Conservation (phyloP, 2,113 vertebrate species). For the Malurus elegans region DNA sequence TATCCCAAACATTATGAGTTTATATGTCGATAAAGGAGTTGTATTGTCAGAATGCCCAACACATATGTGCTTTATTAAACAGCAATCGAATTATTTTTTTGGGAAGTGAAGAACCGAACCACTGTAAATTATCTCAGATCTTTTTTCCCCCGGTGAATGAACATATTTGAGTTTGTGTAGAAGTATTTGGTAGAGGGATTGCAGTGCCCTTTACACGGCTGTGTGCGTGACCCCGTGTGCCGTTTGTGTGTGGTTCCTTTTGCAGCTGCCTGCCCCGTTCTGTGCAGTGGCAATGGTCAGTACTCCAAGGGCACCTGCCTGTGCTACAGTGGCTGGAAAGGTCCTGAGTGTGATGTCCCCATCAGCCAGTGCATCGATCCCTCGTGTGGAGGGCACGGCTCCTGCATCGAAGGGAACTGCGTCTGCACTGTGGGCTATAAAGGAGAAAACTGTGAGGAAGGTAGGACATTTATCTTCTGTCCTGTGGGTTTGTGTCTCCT, state of each 20-base stretch:
- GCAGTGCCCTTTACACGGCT: neutral
- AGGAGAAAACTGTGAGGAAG: constrained; percentile 92
- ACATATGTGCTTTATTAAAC: neutral
- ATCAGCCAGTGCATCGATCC: constrained; percentile 94
- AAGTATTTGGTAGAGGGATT: neutral
- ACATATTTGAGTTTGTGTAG: neutral
- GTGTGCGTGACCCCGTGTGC: constrained; percentile 14
- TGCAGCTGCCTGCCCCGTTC: constrained; percentile 92
- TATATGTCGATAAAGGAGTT: neutral
- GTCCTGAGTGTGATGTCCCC: constrained; percentile 92
- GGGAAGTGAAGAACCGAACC: neutral
- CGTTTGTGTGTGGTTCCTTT: constrained; percentile 44
- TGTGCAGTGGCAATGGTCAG: constrained; percentile 97
- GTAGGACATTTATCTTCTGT: constrained; percentile 60
- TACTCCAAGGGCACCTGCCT: constrained; percentile 96
- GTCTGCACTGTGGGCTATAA: constrained; percentile 93
- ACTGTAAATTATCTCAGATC: neutral
- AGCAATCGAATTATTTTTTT: neutral
- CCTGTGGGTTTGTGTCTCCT: neutral
- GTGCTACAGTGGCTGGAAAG: constrained; percentile 99
- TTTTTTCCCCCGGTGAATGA: neutral
- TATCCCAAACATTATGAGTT: neutral
- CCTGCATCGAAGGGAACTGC: constrained; percentile 92
- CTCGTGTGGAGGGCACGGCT: constrained; percentile 90
- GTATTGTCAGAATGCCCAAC: neutral